Conservation (phyloP, 37 sponge, comb jelly and placozoan genomes). For the Lycopodina hypogea region DNA sequence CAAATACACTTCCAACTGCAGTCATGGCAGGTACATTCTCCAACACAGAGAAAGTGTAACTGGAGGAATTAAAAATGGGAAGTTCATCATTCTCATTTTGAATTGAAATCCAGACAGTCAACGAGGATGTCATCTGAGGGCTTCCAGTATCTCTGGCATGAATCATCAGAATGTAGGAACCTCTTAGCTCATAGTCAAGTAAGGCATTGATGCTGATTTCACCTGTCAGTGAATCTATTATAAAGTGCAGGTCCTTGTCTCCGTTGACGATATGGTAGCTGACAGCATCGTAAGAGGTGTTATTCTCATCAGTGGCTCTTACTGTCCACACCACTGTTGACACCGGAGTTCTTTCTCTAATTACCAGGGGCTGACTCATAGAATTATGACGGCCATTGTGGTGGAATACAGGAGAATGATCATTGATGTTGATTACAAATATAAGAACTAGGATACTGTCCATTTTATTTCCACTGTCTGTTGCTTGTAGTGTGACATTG, state of each 20-base stretch:
- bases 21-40: slow-evolving; percentile 30
- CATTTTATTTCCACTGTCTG: slow-evolving; percentile 13
- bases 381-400: not conserved
- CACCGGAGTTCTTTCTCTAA: slow-evolving; percentile 22
- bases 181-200: slow-evolving; percentile 59
- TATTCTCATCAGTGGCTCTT: slow-evolving; percentile 48
- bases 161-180: slow-evolving; percentile 40
- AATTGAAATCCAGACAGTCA: slow-evolving; percentile 29
- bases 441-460: slow-evolving; percentile 1
- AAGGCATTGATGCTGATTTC: slow-evolving; percentile 13
- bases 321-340: slow-evolving; percentile 26
- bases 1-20: slow-evolving; percentile 30
- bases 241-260: slow-evolving; percentile 44
- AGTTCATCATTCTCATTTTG: slow-evolving; percentile 52
- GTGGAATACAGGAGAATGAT: slow-evolving; percentile 61
- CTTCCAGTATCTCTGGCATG: slow-evolving; percentile 69
- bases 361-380: slow-evolving; percentile 1
- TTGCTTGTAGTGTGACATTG: slow-evolving; percentile 15
- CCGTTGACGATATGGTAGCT: slow-evolving; percentile 14
- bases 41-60: slow-evolving; percentile 26
- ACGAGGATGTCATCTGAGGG: slow-evolving; percentile 5
- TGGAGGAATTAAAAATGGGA: slow-evolving; percentile 34
- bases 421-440: slow-evolving; percentile 50
- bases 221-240: slow-evolving; percentile 63
- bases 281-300: slow-evolving; percentile 44